Conservation (phyloP, 2,888 invertebrate species). For the Macrophya alboannulata region DNA sequence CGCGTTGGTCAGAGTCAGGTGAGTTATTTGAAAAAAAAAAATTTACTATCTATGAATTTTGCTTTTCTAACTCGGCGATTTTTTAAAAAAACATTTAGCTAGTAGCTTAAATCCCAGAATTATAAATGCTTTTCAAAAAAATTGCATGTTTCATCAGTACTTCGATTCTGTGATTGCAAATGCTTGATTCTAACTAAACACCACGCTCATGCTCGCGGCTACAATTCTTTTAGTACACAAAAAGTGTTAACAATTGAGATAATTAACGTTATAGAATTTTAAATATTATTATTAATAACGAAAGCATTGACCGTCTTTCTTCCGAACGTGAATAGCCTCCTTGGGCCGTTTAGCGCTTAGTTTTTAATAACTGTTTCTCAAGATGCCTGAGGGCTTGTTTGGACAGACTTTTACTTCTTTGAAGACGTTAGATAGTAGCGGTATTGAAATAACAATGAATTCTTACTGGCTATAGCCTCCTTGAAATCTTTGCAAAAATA, state of each 20-base stretch:
- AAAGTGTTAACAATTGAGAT: not conserved
- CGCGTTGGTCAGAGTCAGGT: slow-evolving; percentile 97
- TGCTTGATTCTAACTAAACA: slow-evolving; percentile 8
- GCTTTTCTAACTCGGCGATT: not conserved
- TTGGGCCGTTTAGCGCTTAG: not conserved
- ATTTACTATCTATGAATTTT: not conserved
- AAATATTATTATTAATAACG: not conserved
- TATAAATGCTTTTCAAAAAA: not conserved
- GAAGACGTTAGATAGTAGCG: not conserved
- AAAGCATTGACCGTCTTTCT: not conserved
- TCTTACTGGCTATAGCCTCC: not conserved
- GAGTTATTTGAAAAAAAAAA: slow-evolving; percentile 75
- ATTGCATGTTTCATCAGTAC: slow-evolving; percentile 7
- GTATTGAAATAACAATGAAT: slow-evolving; percentile 13
- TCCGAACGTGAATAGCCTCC: not conserved
- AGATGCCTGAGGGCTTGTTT: slow-evolving; percentile 7
- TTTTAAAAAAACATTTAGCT: not conserved
- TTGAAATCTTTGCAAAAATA: not conserved
- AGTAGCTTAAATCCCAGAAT: not conserved
- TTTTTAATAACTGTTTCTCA: slow-evolving; percentile 17
- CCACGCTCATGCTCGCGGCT: not conserved
- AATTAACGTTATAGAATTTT: not conserved
- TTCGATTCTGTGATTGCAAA: not conserved
- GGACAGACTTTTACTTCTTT: slow-evolving; percentile 20
- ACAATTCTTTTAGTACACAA: not conserved